phyloP scores from a whole-genome alignment of 2,888 invertebrate species.

The Cinara cedri region DNA sequence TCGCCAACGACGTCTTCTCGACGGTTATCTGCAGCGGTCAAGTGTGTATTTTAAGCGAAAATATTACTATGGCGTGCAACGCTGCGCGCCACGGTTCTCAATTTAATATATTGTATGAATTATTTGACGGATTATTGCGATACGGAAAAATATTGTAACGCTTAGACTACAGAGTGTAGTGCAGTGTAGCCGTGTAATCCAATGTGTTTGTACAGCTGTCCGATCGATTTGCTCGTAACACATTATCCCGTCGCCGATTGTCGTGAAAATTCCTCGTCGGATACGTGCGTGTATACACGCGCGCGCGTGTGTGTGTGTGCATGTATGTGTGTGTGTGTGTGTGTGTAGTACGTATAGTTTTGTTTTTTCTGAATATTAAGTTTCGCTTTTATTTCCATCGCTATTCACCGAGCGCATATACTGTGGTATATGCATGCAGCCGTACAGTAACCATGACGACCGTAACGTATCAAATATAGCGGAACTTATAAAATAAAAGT shows the following conservation, averaged over 20 bases:
- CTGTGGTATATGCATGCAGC: too few species aligned
- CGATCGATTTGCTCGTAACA: slow-evolving; percentile 14
- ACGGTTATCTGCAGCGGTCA: too few species aligned
- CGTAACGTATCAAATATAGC: slow-evolving; percentile 46
- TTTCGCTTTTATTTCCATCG: slow-evolving; percentile 29
- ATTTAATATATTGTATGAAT: too few species aligned
- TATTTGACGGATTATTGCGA: too few species aligned
- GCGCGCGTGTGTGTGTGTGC: too few species aligned
- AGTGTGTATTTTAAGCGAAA: too few species aligned
- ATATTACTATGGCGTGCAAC: too few species aligned
- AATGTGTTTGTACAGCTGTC: slow-evolving; percentile 10
- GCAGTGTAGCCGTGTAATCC: not conserved
- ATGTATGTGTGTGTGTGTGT: too few species aligned
- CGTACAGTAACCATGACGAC: slow-evolving; percentile 47
- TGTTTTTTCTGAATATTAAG: slow-evolving; percentile 50
- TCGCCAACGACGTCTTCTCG: too few species aligned
- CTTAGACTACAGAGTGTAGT: not conserved
- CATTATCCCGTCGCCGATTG: slow-evolving; percentile 33
- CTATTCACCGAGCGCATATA: slow-evolving; percentile 10
- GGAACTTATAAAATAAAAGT: slow-evolving; percentile 53
- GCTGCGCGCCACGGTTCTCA: too few species aligned
- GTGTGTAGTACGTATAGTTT: slow-evolving; percentile 31
- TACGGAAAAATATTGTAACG: too few species aligned
- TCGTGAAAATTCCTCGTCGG: slow-evolving; percentile 22
- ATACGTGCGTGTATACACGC: not conserved